phyloP scores from a whole-genome alignment of 2,113 vertebrate genomes.

The Girardinichthys multiradiatus region DNA sequence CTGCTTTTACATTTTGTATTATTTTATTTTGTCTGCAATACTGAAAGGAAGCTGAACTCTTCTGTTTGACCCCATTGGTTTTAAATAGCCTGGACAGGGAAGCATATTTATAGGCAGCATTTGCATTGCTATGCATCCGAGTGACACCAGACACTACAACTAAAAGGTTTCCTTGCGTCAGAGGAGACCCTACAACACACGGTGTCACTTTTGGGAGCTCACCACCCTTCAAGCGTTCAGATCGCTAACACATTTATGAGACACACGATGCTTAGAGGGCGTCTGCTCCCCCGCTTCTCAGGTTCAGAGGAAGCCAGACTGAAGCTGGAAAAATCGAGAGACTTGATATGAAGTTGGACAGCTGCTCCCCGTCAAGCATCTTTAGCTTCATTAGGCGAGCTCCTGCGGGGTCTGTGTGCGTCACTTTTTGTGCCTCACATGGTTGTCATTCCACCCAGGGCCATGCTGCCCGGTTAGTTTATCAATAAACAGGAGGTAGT shows the following conservation, averaged over 20 bases:
- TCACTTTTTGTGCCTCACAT: conserved; percentile 49
- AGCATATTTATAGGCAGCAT: conserved; percentile 85
- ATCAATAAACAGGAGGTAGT: conserved; percentile 42
- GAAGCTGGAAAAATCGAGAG: conserved; percentile 60
- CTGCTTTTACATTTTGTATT: not conserved
- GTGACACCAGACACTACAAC: conserved; percentile 91
- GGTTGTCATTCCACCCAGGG: conserved; percentile 51
- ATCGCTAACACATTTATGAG: conserved; percentile 27
- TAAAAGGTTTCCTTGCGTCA: conserved; percentile 90
- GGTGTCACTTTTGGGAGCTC: conserved; percentile 87
- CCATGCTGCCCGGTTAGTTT: conserved; percentile 17
- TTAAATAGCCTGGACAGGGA: conserved; percentile 73
- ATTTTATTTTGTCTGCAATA: conserved; percentile 16
- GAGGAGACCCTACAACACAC: conserved; percentile 89
- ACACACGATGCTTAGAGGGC: conserved; percentile 16
- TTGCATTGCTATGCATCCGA: conserved; percentile 85
- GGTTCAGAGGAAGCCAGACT: conserved; percentile 69
- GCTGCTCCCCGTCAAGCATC: conserved; percentile 78
- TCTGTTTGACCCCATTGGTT: conserved; percentile 52
- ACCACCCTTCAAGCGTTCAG: conserved; percentile 78
- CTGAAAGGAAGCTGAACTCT: conserved; percentile 60
- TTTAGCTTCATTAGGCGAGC: conserved; percentile 41
- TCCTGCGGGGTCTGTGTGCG: conserved; percentile 40
- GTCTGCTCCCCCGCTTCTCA: conserved; percentile 14
- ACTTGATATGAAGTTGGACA: conserved; percentile 87